A percentile compares a stretch with the other conserved stretches of the same genome.
These are phyloP conservation scores for Styela plicata DNA, from an alignment of 23 tunicate genomes.

Conservation along the genomic window DNA sequence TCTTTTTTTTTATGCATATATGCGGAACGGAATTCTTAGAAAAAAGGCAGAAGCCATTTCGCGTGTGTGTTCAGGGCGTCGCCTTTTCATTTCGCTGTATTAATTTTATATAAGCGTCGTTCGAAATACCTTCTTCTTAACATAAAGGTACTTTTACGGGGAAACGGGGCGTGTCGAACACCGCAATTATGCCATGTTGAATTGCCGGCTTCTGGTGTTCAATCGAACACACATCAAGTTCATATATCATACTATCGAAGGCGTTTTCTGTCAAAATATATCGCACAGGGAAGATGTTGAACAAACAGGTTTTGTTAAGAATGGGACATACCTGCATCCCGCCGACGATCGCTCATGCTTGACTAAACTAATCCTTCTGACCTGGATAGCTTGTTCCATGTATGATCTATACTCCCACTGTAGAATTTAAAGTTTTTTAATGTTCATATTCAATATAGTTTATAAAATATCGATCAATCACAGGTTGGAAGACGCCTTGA, in stretches of 20 bases:
- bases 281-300: no score
- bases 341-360: no score
- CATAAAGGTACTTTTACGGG: no score
- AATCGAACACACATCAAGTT: background rate
- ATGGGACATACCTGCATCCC: no score
- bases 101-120: background rate
- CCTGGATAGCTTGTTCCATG: no score
- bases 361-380: no score
- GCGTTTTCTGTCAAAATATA: no score
- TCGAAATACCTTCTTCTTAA: no score
- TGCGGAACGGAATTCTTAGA: background rate
- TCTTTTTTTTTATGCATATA: background rate
- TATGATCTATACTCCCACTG: no score
- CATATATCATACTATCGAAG: background rate
- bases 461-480: background rate
- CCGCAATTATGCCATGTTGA: background rate
- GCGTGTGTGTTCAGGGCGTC: background rate
- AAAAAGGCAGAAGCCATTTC: background rate
- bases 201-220: background rate
- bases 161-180: background rate
- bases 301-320: no score
- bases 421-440: no score
- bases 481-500: slow-evolving; percentile 36
- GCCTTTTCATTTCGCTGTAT: background rate
- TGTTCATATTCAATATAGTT: background rate